Evolutionary conservation across 2,888 invertebrate species (phyloP), one percentile per base, ranked within the genome.

Genomic region (Polylopha cassiicola): DNA sequence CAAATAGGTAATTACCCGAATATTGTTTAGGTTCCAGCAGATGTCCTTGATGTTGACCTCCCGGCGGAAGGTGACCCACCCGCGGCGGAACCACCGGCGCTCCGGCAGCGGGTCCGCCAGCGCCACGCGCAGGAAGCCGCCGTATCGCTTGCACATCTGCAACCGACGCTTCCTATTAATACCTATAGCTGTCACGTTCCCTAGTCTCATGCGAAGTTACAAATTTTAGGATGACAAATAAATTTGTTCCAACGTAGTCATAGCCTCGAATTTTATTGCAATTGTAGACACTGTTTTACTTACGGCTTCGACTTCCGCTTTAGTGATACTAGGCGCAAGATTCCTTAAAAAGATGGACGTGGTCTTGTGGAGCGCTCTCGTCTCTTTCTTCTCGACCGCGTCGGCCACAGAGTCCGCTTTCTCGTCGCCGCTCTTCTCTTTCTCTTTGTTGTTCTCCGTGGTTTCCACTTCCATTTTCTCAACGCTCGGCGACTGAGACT

Each of bases 11-110:
- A n/a, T n/a, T 73, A 94, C 90, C 61, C 98, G 89, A 46, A 97
- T 95, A 55, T 96, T 98, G 71, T 98, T 99, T 23, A 99, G 88
- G 69, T 95, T 97, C 98, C 98, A 99, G 78, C 99, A 99, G 52
- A 99, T 99, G 69, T 99, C 99, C 71, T 99, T 99, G 52, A 99
- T 99, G 77, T 99, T 98, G 27, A 99, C 98, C 63, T 96, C 94
- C 10, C 98, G 89, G 51, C 95, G 93, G 79, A 98, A 99, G 0
- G 99, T 99, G 18, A 98, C 97, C 99, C 99, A 99, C 22, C 98
- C 99, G 30, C 99, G 90, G 7, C 99, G 91, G 76, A 95, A 94
- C 94, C 98, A 99, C 24, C 97, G 90, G 11, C 98, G 89, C 67
- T 99, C 99, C 0, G 97, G 95, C 61, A 97, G 90, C 0, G 99